These are phyloP conservation scores for Thryonomys swinderianus DNA, from an alignment of 2,113 vertebrate genomes.

Conservation along the genomic window DNA sequence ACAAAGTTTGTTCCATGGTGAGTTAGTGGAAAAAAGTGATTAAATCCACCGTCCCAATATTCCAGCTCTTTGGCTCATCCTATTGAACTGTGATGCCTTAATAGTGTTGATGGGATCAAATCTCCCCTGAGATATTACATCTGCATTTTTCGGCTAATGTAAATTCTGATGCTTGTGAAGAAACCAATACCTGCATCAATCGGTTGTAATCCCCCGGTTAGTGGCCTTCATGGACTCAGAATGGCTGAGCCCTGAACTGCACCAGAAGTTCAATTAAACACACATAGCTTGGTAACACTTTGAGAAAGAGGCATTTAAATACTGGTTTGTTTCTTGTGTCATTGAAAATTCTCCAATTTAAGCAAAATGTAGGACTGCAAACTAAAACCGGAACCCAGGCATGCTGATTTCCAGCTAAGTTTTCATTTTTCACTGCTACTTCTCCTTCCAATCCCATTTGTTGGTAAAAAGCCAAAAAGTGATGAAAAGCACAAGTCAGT, in stretches of 20 bases:
- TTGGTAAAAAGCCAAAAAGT: not conserved
- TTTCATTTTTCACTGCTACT: not conserved
- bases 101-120: slow-evolving; percentile 66
- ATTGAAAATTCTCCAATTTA: not conserved
- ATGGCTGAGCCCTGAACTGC: not conserved
- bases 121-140: slow-evolving; percentile 49
- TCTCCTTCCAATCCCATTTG: not conserved
- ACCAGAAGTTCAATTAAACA: not conserved
- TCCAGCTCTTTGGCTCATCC: not conserved
- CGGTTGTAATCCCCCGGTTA: not conserved
- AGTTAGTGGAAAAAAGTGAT: not conserved
- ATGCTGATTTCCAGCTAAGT: not conserved
- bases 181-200: not conserved
- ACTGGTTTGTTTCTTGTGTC: not conserved
- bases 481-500: not conserved
- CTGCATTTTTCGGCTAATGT: slow-evolving; percentile 46
- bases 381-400: not conserved
- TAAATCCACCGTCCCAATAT: not conserved
- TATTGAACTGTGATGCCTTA: slow-evolving; percentile 51
- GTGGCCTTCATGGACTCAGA: accelerated
- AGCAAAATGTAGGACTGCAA: not conserved
- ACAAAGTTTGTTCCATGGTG: not conserved
- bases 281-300: not conserved
- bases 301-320: not conserved
- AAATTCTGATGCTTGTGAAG: slow-evolving; percentile 52